Evolutionary conservation across 92 coral and sea anemone species (phyloP).

Genomic region (Umimayanthus chanpuru): DNA sequence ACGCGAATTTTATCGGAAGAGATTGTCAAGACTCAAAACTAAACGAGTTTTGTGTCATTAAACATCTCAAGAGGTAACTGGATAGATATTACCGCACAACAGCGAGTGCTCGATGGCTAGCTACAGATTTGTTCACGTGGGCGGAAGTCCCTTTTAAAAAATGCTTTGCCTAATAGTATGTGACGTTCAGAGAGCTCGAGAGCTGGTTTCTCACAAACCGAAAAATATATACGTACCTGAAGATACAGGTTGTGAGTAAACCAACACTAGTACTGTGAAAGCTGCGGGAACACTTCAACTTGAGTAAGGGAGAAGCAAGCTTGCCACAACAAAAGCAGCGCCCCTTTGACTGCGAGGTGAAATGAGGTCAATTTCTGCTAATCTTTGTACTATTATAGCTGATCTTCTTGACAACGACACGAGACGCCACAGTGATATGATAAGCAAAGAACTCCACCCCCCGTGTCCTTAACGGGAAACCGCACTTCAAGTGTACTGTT

Average conservation of each 20-base stretch:
- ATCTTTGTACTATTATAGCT: constrained; percentile 35
- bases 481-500: background rate
- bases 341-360: constrained; percentile 24
- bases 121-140: background rate
- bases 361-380: constrained; percentile 37
- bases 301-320: background rate
- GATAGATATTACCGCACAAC: background rate
- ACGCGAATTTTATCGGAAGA: background rate
- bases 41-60: background rate
- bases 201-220: background rate
- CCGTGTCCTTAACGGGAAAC: constrained; percentile 10
- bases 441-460: constrained; percentile 1
- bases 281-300: background rate
- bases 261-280: no score
- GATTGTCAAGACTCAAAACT: background rate
- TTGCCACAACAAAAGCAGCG: background rate
- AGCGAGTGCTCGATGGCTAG: background rate
- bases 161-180: background rate
- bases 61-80: background rate
- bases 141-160: constrained; percentile 15
- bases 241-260: background rate
- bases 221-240: constrained; percentile 16
- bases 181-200: background rate
- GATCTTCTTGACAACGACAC: constrained; percentile 8
- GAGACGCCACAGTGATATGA: constrained; percentile 4